Evolutionary conservation across 2,113 vertebrate species (phyloP), one percentile per base, ranked within the genome.

Genomic region (Merops nubicus): DNA sequence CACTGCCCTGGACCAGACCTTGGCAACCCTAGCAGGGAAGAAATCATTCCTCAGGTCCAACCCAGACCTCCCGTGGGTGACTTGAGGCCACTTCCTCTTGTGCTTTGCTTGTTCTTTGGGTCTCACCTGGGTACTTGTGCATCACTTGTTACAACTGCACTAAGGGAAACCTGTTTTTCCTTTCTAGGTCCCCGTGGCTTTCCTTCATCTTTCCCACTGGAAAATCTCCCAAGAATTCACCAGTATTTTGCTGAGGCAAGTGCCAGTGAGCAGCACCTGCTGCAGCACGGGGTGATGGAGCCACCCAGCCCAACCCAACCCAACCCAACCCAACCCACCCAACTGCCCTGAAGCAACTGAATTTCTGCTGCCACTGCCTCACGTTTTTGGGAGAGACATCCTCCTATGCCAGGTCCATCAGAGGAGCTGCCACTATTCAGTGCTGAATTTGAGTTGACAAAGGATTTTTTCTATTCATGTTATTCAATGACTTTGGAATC

Each of bases 401-500:
- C 42, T 65, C 72, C 47, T 42, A 20, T 25, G 53, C 22, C 40
- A 23, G 48, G 14, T 80, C 74, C 38, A 6, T 34, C 62, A 43
- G 80, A 87, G 34, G 56, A 60, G 43, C 56, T 90, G 88, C 51
- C 20, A 29, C 56, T 67, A 29, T n/a, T 96, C 72, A 36, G 33
- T 63, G 88, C 75, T 63, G 50, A 73, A 69, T 94, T 43, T 67
- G 29, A 90, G 77, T 82, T 43, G 59, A 86, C 57, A 81, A 62
- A 91, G 81, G 16, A 8, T 25, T 67, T 88, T 77, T 88, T 81
- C 85, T 59, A 40, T 80, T 91, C 79, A 72, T 70, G 0, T 70
- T 80, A 60, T 86, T 90, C 72, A 83, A 65, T 8, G 42, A 84
- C 82, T 78, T 83, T 12, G 29, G 78, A 88, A 93, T 92, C 89